These are phyloP conservation scores for Diachrysia chrysitis DNA, from an alignment of 2,888 invertebrate genomes.

Conservation along the genomic window DNA sequence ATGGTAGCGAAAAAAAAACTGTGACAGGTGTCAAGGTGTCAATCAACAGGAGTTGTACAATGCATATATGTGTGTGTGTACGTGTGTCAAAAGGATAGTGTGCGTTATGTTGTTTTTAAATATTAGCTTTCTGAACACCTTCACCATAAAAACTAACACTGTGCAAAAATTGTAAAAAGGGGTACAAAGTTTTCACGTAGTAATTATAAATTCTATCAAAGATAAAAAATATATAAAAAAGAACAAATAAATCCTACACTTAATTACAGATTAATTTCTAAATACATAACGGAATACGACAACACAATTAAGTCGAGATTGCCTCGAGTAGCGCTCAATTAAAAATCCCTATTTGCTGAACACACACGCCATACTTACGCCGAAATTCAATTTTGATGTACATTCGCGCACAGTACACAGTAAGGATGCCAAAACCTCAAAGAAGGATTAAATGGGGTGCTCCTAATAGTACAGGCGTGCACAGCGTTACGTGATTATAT, in stretches of 20 bases:
- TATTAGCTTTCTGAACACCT: no score
- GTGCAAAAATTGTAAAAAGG: no score
- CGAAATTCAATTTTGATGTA: slow-evolving; percentile 36
- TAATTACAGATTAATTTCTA: background rate
- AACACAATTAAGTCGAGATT: background rate
- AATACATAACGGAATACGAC: background rate
- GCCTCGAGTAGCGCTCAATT: slow-evolving; percentile 19
- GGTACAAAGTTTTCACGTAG: no score
- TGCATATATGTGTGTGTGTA: no score
- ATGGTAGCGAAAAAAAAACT: no score
- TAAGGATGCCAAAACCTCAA: slow-evolving; percentile 50
- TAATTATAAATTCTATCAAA: no score
- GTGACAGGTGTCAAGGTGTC: no score
- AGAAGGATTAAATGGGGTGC: slow-evolving; percentile 37
- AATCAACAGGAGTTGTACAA: no score
- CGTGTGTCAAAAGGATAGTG: no score
- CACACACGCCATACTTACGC: slow-evolving; percentile 15
- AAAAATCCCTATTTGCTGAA: slow-evolving; percentile 39
- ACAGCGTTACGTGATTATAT: slow-evolving; percentile 52
- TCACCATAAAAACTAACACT: no score
- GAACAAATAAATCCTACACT: background rate
- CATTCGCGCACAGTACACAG: slow-evolving; percentile 22
- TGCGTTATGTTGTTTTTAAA: no score
- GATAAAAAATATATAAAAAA: no score
- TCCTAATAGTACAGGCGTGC: slow-evolving; percentile 28